phyloP scores from a whole-genome alignment of 2,113 vertebrate species.

The Carassius auratus region DNA sequence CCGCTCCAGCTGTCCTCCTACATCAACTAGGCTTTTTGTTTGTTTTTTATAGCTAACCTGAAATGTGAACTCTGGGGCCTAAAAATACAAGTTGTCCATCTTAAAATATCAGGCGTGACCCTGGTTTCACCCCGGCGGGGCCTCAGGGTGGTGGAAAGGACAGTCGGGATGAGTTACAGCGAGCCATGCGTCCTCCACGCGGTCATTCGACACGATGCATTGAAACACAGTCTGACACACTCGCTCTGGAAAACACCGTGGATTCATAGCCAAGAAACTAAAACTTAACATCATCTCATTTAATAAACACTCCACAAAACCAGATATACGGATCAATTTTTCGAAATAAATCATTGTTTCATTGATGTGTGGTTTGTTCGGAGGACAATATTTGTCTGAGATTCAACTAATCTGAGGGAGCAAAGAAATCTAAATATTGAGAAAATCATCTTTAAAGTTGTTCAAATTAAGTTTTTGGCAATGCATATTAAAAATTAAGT shows the following conservation, averaged over 20 bases:
- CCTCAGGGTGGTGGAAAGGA: slow-evolving; percentile 39
- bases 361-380: too few relatives aligned
- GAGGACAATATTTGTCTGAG: too few relatives aligned
- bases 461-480: too few relatives aligned
- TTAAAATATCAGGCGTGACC: slow-evolving; percentile 41
- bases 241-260: background rate
- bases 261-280: background rate
- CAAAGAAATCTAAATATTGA: too few relatives aligned
- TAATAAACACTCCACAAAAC: too few relatives aligned
- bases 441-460: too few relatives aligned
- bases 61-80: slow-evolving; percentile 39
- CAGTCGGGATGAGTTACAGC: slow-evolving; percentile 18
- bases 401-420: too few relatives aligned
- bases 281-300: background rate
- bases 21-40: slow-evolving; percentile 48
- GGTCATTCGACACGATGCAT: too few relatives aligned
- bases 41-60: slow-evolving; percentile 46
- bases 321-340: too few relatives aligned
- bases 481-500: too few relatives aligned
- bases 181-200: background rate
- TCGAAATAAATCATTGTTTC: too few relatives aligned
- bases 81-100: slow-evolving; percentile 52
- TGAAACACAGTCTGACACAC: too few relatives aligned
- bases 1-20: slow-evolving; percentile 43
- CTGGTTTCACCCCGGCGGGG: background rate